Conservation (phyloP, 2,113 vertebrate species). For the Caloenas nicobarica region DNA sequence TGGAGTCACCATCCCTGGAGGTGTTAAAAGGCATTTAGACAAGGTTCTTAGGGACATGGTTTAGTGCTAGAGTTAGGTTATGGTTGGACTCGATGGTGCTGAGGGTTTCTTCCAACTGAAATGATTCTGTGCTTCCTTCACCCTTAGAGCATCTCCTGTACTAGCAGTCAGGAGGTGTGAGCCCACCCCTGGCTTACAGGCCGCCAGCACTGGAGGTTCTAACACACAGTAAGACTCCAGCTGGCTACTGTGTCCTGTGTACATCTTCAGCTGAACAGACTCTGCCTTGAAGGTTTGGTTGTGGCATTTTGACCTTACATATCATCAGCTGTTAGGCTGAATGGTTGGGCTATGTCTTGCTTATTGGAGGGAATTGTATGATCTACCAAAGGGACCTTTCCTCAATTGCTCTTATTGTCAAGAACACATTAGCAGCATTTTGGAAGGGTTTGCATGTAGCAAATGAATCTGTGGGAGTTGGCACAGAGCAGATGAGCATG, state of each 20-base stretch:
- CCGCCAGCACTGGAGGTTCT: neutral
- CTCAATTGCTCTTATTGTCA: neutral
- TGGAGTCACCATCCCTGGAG: too few species aligned
- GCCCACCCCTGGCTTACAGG: neutral
- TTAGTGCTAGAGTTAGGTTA: too few species aligned
- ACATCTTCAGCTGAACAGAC: neutral
- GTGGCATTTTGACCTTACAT: neutral
- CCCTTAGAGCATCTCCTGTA: neutral
- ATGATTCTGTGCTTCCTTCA: neutral
- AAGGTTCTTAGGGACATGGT: too few species aligned
- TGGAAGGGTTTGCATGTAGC: neutral
- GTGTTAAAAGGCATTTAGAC: too few species aligned
- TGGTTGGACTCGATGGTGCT: too few species aligned
- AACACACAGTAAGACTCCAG: rapidly evolving
- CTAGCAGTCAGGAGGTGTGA: neutral
- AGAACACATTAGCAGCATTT: neutral
- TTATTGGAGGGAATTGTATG: neutral
- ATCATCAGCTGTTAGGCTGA: neutral
- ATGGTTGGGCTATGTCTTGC: neutral
- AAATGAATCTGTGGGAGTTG: neutral
- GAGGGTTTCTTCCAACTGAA: too few species aligned
- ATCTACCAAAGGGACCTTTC: neutral
- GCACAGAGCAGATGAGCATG: neutral
- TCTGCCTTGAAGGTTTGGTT: neutral
- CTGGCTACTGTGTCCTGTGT: neutral